phyloP scores from a whole-genome alignment of 1,140 invertebrate genomes.

The Saxidomus purpurata region DNA sequence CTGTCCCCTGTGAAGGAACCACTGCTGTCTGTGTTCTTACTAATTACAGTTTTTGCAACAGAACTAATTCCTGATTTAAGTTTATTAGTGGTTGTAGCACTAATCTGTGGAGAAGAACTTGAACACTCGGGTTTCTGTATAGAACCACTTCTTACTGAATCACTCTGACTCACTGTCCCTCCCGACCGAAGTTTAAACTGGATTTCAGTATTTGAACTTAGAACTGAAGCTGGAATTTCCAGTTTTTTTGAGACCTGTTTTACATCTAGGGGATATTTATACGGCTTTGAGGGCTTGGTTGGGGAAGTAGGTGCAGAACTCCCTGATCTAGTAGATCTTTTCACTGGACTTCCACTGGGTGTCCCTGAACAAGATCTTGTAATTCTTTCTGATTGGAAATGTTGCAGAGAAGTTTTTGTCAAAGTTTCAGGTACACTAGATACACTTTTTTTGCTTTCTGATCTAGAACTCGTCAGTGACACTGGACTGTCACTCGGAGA shows the following conservation, averaged over 20 bases:
- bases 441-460: neutral
- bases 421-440: neutral
- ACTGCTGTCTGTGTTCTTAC: neutral
- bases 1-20: neutral
- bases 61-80: neutral
- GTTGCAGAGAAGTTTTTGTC: neutral
- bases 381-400: neutral
- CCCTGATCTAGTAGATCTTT: neutral
- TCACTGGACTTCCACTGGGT: slow-evolving; percentile 6
- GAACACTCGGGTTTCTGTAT: neutral
- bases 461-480: neutral
- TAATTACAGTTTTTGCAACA: neutral
- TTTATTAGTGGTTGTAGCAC: neutral
- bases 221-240: neutral
- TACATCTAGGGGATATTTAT: neutral
- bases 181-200: neutral
- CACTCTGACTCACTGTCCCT: neutral
- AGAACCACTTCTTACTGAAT: neutral
- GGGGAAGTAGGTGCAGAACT: slow-evolving; percentile 9
- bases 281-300: neutral
- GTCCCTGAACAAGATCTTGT: slow-evolving; percentile 3
- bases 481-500: neutral
- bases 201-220: neutral
- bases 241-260: slow-evolving; percentile 6
- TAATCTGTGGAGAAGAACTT: neutral